phyloP scores from a whole-genome alignment of 2,888 invertebrate genomes.

The Strigamia maritima region DNA sequence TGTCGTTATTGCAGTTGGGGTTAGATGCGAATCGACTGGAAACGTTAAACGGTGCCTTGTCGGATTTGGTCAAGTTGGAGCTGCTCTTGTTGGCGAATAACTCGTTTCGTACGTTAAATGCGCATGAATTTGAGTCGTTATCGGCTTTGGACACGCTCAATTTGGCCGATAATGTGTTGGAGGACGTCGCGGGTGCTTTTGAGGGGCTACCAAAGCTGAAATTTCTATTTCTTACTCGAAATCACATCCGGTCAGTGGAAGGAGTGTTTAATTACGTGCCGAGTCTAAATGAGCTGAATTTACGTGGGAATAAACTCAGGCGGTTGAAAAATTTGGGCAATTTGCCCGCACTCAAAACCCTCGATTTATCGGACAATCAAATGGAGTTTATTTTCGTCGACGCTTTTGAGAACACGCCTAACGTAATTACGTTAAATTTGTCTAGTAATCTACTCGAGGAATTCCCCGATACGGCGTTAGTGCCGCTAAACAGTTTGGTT shows the following conservation, averaged over 20 bases:
- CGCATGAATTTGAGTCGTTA: neutral
- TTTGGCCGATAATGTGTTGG: constrained; percentile 39
- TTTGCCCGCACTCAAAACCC: constrained; percentile 71
- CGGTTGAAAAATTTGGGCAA: neutral
- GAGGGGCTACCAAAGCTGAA: constrained; percentile 73
- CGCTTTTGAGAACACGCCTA: constrained; percentile 72
- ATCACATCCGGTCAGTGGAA: constrained; percentile 66
- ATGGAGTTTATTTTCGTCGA: constrained; percentile 68
- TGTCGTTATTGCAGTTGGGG: constrained; percentile 75
- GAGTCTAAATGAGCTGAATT: neutral
- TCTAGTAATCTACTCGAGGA: constrained; percentile 72
- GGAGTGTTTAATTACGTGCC: neutral
- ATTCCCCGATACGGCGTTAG: constrained; percentile 65
- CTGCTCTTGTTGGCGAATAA: constrained; percentile 40
- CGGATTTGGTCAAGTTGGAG: constrained; percentile 36
- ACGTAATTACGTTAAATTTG: constrained; percentile 72
- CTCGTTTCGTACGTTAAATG: neutral
- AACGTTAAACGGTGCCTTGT: constrained; percentile 61
- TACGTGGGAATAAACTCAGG: neutral
- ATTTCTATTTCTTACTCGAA: constrained; percentile 75
- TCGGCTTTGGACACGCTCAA: neutral
- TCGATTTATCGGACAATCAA: constrained; percentile 79
- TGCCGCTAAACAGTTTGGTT: neutral
- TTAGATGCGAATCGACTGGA: constrained; percentile 72
- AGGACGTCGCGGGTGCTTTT: constrained; percentile 66